phyloP scores from a whole-genome alignment of 2,113 vertebrate genomes.

The Amphilophus citrinellus region DNA sequence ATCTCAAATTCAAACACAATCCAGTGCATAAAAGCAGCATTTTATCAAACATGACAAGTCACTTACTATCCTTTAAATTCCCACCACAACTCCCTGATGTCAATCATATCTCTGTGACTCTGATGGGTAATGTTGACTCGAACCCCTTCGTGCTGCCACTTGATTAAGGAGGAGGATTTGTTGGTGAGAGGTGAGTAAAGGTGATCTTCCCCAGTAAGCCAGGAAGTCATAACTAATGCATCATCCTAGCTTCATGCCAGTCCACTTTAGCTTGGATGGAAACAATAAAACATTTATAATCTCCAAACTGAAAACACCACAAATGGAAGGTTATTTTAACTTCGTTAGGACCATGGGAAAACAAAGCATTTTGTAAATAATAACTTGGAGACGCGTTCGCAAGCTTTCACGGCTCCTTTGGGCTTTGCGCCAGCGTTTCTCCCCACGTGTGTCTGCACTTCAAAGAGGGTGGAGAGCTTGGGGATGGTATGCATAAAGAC shows the following conservation, averaged over 20 bases:
- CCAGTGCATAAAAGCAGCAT: rapidly evolving
- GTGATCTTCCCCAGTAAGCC: conserved; percentile 32
- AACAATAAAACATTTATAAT: conserved; percentile 75
- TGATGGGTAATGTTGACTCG: not conserved
- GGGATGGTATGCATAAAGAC: conserved; percentile 31
- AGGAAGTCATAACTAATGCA: conserved; percentile 71
- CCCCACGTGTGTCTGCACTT: conserved; percentile 41
- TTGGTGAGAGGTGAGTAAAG: conserved; percentile 14
- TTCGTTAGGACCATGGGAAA: conserved; percentile 53
- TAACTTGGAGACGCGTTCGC: conserved; percentile 32
- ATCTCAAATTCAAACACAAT: not conserved
- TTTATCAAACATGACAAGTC: not conserved
- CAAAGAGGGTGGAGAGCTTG: conserved; percentile 42
- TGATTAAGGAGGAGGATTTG: not conserved
- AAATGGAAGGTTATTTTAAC: conserved; percentile 71
- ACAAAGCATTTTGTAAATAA: conserved; percentile 69
- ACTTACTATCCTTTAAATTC: not conserved
- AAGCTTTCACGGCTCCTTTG: conserved; percentile 48
- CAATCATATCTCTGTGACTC: not conserved
- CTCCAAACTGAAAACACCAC: conserved; percentile 29
- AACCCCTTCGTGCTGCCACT: not conserved
- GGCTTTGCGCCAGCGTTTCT: conserved; percentile 33
- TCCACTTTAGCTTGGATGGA: conserved; percentile 38
- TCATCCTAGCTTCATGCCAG: conserved; percentile 14
- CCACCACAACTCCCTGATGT: not conserved